phyloP scores from a whole-genome alignment of 92 coral and sea anemone genomes.

The Palythoa grandis region DNA sequence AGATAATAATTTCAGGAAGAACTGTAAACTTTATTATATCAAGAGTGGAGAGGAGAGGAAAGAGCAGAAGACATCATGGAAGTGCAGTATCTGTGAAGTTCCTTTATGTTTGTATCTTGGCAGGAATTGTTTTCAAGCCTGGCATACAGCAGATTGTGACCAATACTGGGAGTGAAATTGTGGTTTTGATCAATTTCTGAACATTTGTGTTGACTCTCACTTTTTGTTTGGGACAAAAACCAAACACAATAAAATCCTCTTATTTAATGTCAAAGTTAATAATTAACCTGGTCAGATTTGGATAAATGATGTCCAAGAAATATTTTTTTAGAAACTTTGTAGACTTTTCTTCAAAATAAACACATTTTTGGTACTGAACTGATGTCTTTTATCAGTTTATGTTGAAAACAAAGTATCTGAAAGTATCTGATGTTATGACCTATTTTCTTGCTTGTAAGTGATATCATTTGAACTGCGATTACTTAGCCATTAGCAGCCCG shows the following conservation, averaged over 20 bases:
- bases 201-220: slow-evolving; percentile 14
- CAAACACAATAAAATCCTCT: slow-evolving; percentile 1
- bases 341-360: not conserved
- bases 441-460: slow-evolving; percentile 9
- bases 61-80: slow-evolving; percentile 30
- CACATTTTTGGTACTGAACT: slow-evolving; percentile 1
- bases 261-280: not conserved
- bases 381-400: not conserved
- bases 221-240: slow-evolving; percentile 3
- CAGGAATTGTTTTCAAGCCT: slow-evolving; percentile 19
- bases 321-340: not conserved
- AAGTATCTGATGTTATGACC: not conserved
- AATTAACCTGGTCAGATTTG: not conserved
- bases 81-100: not conserved
- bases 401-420: not conserved
- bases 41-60: slow-evolving; percentile 1
- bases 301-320: not conserved
- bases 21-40: slow-evolving; percentile 24
- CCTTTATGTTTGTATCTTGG: slow-evolving; percentile 2
- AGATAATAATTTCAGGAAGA: slow-evolving; percentile 21
- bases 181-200: not conserved
- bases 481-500: not conserved
- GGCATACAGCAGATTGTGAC: slow-evolving; percentile 26
- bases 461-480: not conserved
- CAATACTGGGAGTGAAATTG: slow-evolving; percentile 19